Percentiles rank a stretch among this genome's conserved stretches.
phyloP scores from a whole-genome alignment of 2,797 vertebrate genomes.

The Acanthurus leucopareius region DNA sequence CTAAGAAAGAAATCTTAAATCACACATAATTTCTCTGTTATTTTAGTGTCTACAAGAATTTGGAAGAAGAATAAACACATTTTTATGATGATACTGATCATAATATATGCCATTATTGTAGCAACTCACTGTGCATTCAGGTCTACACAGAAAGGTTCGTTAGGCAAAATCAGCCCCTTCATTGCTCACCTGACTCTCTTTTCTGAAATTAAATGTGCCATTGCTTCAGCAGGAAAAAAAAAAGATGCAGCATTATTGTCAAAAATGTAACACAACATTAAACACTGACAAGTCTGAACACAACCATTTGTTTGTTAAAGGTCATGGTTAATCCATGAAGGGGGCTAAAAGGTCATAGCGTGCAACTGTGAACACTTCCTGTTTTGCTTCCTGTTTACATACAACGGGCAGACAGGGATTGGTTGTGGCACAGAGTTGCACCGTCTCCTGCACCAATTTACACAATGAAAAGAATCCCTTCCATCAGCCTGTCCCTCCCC shows the following conservation, averaged over 20 bases:
- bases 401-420: conserved; percentile 41
- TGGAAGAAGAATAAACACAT: neutral
- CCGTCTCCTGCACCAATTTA: conserved; percentile 5
- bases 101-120: neutral
- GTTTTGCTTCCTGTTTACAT: conserved; percentile 62
- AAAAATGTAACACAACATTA: neutral
- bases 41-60: neutral
- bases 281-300: neutral
- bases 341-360: conserved; percentile 30
- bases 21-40: neutral
- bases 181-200: conserved; percentile 1
- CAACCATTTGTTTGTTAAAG: neutral
- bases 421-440: conserved; percentile 30
- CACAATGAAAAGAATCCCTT: conserved; percentile 67
- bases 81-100: neutral
- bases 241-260: neutral
- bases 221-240: neutral
- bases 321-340: neutral
- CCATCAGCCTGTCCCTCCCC: conserved; percentile 54
- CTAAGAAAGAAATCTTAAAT: neutral
- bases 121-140: neutral
- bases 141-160: neutral
- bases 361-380: conserved; percentile 13
- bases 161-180: neutral
- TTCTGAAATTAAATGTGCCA: neutral